Percentiles rank a stretch among this genome's conserved stretches.
phyloP scores from a whole-genome alignment of 2,797 vertebrate genomes.

The Phylloscopus collybita region DNA sequence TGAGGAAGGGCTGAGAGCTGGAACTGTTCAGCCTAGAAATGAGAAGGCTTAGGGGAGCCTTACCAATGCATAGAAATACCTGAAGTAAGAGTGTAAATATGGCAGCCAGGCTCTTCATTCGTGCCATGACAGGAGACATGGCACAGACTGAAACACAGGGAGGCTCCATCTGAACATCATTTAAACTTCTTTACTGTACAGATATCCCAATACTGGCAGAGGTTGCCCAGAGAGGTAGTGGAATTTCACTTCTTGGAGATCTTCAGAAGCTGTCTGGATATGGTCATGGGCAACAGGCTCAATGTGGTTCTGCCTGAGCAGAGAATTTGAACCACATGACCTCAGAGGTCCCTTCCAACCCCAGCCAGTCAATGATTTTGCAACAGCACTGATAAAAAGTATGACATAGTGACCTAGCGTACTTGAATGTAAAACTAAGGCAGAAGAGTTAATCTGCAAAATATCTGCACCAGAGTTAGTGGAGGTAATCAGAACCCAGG shows the following conservation, averaged over 20 bases:
- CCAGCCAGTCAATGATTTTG: not conserved
- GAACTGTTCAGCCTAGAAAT: not conserved
- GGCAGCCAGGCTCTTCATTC: not conserved
- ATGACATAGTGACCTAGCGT: not conserved
- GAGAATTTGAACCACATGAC: not conserved
- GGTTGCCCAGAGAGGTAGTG: not conserved
- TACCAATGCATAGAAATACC: not conserved
- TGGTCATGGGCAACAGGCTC: not conserved
- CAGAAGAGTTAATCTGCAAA: not conserved
- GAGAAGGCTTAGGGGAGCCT: not conserved
- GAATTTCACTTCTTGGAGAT: not conserved
- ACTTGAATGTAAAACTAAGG: not conserved
- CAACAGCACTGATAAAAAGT: not conserved
- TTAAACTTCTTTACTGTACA: not conserved
- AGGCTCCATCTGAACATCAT: not conserved
- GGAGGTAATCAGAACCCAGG: not conserved
- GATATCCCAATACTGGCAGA: not conserved
- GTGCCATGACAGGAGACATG: not conserved
- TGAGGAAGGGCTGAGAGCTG: not conserved
- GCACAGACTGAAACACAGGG: not conserved
- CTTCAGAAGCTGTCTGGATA: not conserved
- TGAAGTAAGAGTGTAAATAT: rapidly evolving
- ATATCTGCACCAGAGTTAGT: not conserved
- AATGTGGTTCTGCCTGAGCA: not conserved
- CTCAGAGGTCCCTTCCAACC: not conserved